Conservation (phyloP, 2,888 invertebrate genomes). For the Mystacides longicornis region DNA sequence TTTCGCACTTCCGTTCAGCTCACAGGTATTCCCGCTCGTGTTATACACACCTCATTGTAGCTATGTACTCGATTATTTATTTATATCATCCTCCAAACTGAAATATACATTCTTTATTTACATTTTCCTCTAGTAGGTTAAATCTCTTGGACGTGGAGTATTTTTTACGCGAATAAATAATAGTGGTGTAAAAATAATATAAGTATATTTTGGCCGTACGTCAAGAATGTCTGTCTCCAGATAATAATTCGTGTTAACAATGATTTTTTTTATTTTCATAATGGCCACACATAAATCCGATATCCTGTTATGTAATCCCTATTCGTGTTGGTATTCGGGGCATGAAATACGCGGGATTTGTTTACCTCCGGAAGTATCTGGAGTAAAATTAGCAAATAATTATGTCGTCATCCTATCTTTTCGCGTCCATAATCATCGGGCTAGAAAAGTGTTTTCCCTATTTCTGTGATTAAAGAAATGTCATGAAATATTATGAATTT, state of each 20-base stretch:
- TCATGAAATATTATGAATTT: too few relatives aligned
- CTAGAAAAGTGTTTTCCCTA: too few relatives aligned
- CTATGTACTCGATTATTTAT: not conserved
- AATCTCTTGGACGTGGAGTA: not conserved
- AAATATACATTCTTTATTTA: not conserved
- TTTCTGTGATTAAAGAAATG: too few relatives aligned
- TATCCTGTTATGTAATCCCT: too few relatives aligned
- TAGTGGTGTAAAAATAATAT: not conserved
- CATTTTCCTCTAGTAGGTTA: not conserved
- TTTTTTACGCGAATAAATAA: not conserved
- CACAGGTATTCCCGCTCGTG: not conserved
- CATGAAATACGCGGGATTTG: too few relatives aligned
- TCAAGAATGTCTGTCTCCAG: conserved; percentile 1
- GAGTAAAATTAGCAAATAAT: too few relatives aligned
- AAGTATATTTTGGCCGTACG: not conserved
- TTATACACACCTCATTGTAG: too few relatives aligned
- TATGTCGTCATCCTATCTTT: too few relatives aligned
- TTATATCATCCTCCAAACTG: not conserved
- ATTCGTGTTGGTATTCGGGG: too few relatives aligned
- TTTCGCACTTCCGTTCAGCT: not conserved
- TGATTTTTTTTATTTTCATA: not conserved
- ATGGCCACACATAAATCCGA: too few relatives aligned
- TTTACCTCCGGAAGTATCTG: too few relatives aligned
- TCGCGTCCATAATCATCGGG: too few relatives aligned
- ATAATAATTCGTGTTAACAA: not conserved